Evolutionary conservation across 2,888 invertebrate species (phyloP), one percentile per base, ranked within the genome.

Genomic region (Choreutis nemorana): DNA sequence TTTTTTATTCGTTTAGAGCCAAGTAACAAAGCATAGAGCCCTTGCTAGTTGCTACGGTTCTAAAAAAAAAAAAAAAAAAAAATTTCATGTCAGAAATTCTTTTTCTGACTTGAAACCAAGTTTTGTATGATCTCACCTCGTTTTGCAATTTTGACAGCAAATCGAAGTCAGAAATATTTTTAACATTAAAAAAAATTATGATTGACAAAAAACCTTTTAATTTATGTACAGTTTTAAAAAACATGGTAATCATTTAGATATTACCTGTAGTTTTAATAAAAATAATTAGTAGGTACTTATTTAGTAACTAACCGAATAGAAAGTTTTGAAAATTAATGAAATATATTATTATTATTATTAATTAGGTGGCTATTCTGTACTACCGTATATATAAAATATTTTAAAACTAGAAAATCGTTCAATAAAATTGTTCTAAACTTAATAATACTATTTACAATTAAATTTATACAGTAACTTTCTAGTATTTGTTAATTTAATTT

Each of bases 371-470:
- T 64, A 67, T 58, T 57, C 57, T 61, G 51, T 51, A 55, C 40
- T 55, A 52, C 7, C 6, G 25, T 60, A 42, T 44, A 44, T 45
- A 41, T 39, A 55, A 56, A 59, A 41, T 58, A n/a, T n/a, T n/a
- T n/a, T n/a, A n/a, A n/a, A n/a, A n/a, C 45, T 68, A 68, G 66
- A 51, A 54, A 65, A 56, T 65, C 60, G 73, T 75, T 73, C 68
- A 73, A 68, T 64, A 70, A 72, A 58, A 66, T 62, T 73, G 72
- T 75, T 73, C 71, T 73, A 70, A 73, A 68, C 51, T 47, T 52
- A 49, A 44, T 44, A 26, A 45, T 48, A 54, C 57, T 63, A 61
- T 65, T 57, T 55, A 58, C 55, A 56, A 26, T 23, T 33, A 30
- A 29, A 33, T 29, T 35, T 37, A 33, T 51, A 41, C 35, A 48